phyloP scores from a whole-genome alignment of 37 sponge, comb jelly and placozoan species.

The Beroe ovata region DNA sequence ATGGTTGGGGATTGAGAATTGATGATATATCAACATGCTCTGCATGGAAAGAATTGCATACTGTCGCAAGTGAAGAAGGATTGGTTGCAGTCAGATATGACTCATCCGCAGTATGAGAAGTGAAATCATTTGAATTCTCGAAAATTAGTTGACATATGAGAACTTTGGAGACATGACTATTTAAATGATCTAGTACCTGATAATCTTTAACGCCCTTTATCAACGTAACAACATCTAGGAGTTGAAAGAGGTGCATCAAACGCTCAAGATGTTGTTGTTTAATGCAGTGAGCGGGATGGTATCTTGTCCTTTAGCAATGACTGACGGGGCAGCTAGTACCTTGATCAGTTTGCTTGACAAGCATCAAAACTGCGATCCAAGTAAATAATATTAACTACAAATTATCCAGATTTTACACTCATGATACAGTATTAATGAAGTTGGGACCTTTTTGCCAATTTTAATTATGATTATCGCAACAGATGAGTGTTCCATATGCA shows the following conservation, averaged over 20 bases:
- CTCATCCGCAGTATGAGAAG: background rate
- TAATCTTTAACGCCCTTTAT: background rate
- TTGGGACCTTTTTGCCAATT: too few relatives aligned
- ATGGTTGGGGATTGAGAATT: constrained; percentile 83
- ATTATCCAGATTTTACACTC: too few relatives aligned
- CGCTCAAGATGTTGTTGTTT: constrained; percentile 80
- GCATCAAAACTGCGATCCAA: constrained; percentile 16
- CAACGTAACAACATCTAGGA: background rate
- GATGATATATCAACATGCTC: constrained; percentile 77
- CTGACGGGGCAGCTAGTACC: constrained; percentile 91
- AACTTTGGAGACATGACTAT: too few relatives aligned
- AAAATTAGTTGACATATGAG: too few relatives aligned
- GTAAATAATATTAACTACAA: too few relatives aligned
- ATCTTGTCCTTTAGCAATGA: constrained; percentile 97
- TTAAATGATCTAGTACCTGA: too few relatives aligned
- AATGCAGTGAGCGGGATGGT: constrained; percentile 89
- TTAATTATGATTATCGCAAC: too few relatives aligned
- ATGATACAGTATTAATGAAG: too few relatives aligned
- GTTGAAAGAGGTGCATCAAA: constrained; percentile 66
- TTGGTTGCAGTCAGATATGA: constrained; percentile 82
- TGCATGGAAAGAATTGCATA: constrained; percentile 82
- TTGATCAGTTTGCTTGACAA: background rate
- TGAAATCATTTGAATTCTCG: background rate
- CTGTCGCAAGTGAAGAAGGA: constrained; percentile 85
- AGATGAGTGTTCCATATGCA: background rate